phyloP scores from a whole-genome alignment of 2,113 vertebrate genomes.

The Ptilonorhynchus violaceus region DNA sequence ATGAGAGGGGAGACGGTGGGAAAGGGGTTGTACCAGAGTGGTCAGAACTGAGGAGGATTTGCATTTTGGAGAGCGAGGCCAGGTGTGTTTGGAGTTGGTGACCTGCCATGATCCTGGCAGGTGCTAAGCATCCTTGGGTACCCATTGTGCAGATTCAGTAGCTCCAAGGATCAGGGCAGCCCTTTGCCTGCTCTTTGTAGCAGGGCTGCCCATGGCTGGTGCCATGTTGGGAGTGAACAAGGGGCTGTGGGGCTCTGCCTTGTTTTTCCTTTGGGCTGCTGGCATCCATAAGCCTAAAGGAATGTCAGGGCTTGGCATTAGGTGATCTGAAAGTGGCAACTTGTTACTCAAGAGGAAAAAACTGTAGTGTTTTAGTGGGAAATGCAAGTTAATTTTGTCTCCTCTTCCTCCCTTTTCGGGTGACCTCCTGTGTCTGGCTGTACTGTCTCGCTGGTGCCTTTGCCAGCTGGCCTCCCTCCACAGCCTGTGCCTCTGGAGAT shows the following conservation, averaged over 20 bases:
- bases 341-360: neutral
- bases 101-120: neutral
- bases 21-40: neutral
- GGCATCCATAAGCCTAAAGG: neutral
- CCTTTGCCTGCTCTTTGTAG: neutral
- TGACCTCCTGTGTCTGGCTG: neutral
- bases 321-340: neutral
- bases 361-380: neutral
- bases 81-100: neutral
- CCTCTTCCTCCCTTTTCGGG: neutral
- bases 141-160: neutral
- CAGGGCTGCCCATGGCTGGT: neutral
- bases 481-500: neutral
- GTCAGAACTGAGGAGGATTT: neutral
- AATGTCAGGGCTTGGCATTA: neutral
- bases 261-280: neutral
- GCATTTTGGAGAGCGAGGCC: neutral
- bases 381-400: neutral
- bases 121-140: neutral
- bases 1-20: neutral
- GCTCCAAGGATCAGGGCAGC: neutral
- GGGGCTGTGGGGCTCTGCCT: neutral
- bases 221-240: neutral
- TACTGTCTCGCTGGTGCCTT: rapidly evolving
- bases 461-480: neutral